Percentiles rank a stretch among this genome's conserved stretches.
phyloP scores from a whole-genome alignment of 2,113 vertebrate genomes.

The Rhabdomys dilectus region DNA sequence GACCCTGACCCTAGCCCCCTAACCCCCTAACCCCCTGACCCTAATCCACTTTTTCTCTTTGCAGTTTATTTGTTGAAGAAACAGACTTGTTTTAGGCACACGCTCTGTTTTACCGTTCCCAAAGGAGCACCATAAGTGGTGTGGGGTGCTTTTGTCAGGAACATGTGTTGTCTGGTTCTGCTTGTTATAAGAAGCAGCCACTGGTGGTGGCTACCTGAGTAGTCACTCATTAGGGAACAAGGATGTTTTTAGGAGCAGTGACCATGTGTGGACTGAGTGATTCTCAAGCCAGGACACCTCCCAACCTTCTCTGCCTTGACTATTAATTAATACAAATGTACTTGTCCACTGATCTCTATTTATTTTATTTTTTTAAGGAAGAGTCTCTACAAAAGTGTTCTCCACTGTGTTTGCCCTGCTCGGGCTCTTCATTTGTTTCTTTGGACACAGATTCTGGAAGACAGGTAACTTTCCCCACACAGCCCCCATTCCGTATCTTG shows the following conservation, averaged over 20 bases:
- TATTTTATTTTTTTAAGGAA: constrained; percentile 85
- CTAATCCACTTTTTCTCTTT: neutral
- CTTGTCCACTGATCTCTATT: neutral
- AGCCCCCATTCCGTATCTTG: neutral
- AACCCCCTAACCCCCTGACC: too few relatives aligned
- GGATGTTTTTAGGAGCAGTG: neutral
- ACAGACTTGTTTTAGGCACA: neutral
- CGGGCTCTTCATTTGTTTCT: constrained; percentile 95
- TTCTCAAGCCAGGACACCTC: neutral
- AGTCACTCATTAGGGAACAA: neutral
- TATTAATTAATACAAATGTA: neutral
- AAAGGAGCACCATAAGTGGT: rapidly evolving
- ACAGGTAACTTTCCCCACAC: constrained; percentile 87
- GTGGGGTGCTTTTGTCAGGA: neutral
- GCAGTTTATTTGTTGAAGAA: constrained; percentile 32
- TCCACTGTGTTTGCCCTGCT: constrained; percentile 92
- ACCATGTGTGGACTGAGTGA: neutral
- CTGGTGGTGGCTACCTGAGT: neutral
- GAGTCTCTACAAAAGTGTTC: constrained; percentile 93
- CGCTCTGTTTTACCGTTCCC: neutral
- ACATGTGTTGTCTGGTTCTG: neutral
- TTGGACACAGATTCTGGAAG: constrained; percentile 97
- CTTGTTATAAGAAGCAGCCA: neutral
- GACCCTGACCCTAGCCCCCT: too few relatives aligned
- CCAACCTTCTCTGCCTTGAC: neutral